These are phyloP conservation scores for Cynopterus brachyotis DNA, from an alignment of 2,113 vertebrate species.

Conservation along the genomic window DNA sequence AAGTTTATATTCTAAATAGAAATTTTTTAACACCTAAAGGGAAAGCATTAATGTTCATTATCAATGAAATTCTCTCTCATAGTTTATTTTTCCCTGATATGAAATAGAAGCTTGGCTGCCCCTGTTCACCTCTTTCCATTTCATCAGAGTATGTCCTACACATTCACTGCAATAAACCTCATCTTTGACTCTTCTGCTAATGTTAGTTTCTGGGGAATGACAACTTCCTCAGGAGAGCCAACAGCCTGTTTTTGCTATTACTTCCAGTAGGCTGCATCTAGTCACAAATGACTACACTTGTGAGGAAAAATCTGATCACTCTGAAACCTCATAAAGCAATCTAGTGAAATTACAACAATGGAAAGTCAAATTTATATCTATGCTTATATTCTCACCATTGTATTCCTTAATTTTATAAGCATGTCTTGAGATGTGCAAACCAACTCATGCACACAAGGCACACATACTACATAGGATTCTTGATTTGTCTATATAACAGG, in stretches of 20 bases:
- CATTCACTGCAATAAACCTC: not conserved
- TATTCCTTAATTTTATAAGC: not conserved
- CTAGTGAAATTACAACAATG: not conserved
- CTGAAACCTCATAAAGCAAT: conserved; percentile 5
- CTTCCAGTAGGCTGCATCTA: not conserved
- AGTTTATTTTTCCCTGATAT: conserved; percentile 26
- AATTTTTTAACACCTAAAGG: conserved; percentile 59
- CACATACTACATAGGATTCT: not conserved
- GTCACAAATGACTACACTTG: conserved; percentile 54
- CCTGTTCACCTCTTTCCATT: conserved; percentile 37
- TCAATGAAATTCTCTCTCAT: conserved; percentile 64
- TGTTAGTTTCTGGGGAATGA: conserved; percentile 11
- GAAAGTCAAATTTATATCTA: not conserved
- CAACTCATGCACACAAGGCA: not conserved
- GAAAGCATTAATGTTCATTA: conserved; percentile 50
- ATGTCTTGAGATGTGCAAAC: not conserved
- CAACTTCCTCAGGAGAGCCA: conserved; percentile 38
- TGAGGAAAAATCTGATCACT: not conserved
- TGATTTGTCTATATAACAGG: not conserved
- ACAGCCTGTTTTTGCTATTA: conserved; percentile 16
- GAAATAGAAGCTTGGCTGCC: conserved; percentile 38
- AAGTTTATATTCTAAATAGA: conserved; percentile 66
- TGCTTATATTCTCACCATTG: not conserved
- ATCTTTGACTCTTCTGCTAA: conserved; percentile 44
- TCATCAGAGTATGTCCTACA: conserved; percentile 59